Base-by-base conservation (phyloP, 2,797 vertebrate genomes). In the Galagoides demidoff region DNA sequence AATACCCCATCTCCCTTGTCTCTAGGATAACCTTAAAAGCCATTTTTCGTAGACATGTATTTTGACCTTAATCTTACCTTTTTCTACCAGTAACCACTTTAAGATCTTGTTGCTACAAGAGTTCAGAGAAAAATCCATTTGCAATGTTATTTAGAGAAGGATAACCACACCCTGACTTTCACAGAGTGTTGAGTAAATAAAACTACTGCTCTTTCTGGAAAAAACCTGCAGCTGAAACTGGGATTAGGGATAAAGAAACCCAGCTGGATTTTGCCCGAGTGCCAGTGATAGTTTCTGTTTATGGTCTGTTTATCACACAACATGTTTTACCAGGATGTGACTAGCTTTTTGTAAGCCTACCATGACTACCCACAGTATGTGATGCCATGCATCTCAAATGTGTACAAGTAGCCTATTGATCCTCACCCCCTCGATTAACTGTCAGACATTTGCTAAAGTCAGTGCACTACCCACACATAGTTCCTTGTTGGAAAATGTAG, bases 201-300 rank as follows among this genome's bases (percentile, higher is more conserved):
- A 52, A 90, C 95, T 77, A 83, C 94, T 94, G 92, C 90, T 97
- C 93, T 90, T 77, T 92, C 92, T 92, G 96, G 97, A 82, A 70
- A 96, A 97, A 96, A 95, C 93, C 93, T 89, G 95, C 92, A 34
- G 78, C 85, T 96, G 88, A 95, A 95, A 87, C 88, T 76, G 43
- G 92, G 92, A 90, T 83, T 34, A 74, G n/a, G 81, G 83, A 25
- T 83, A 63, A 92, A 37, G 34, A 61, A 63, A 89, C 29, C 22
- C 93, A 77, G 89, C 93, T 92, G 96, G 91, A 17, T 27, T n/a
- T 74, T 90, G 31, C 59, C 4, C 37, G 2, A 4, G 86, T 59
- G 81, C 77, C 37, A 39, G 78, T 27, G 92, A 8, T 45, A 17
- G 22, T 94, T 96, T 68, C 87, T 77, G 94, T 34, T 92, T 78